Base-by-base conservation (phyloP, 2,888 invertebrate species). In the Pterostichus niger region DNA sequence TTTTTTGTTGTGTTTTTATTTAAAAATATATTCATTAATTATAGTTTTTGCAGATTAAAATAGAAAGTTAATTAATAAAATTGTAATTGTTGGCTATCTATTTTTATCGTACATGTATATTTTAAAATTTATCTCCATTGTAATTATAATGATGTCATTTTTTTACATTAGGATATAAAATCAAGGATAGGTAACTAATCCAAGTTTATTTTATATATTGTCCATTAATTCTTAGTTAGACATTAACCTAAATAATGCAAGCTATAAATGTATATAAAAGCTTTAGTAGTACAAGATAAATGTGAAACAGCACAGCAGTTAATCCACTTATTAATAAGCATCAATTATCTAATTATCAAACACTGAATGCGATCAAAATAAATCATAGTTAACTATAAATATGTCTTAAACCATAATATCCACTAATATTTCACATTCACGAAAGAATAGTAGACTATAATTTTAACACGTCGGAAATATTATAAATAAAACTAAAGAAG, bases 61-160 rank as follows among this genome's bases (percentile, higher is more conserved):
- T 33, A 13, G 64, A 64, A 64, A 64, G 64, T 64, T 64, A 64
- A 64, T 64, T 64, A 64, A 35, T 64, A 64, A 64, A 33, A 35
- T 35, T 5, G 9, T 31, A 64, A 64, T 64, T 64, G 35, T 64
- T 35, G 64, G 64, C n/a, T 35, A 64, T 35, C 59, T 59, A 59
- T 64, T 31, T 31, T 64, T 64, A 64, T 64, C 64, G 9, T 64
- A 35, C 24, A 33, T 64, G 64, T 64, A 2, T 40, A 10, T 11
- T 49, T 49, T 49, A 49, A 49, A 49, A 49, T 49, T 46, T 49
- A 49, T n/a, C 49, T 49, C 49, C 1, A 24, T 24, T 24, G 24
- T 3, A 24, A 24, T 24, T 24, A 24, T 3, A 3, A 24, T 24
- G n/a, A n/a, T n/a, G n/a, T n/a, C n/a, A n/a, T n/a, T n/a, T 24